phyloP scores from a whole-genome alignment of 2,113 vertebrate species.

The Etheostoma cragini region DNA sequence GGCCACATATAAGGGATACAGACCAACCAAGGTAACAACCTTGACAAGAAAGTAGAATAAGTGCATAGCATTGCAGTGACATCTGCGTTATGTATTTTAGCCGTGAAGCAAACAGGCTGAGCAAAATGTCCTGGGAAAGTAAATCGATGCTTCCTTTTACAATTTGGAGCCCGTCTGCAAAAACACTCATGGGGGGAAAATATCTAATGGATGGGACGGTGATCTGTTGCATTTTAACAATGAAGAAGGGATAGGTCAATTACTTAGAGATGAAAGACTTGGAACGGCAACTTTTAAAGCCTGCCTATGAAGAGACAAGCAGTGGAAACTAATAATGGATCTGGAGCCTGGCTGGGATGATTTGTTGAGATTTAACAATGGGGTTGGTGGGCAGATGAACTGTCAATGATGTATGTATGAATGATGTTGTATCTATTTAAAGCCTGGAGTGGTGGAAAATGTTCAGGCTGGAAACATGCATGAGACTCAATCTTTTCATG shows the following conservation, averaged over 20 bases:
- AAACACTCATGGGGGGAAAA: slow-evolving; percentile 44
- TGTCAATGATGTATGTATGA: too few relatives aligned
- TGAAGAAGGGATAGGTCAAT: slow-evolving; percentile 44
- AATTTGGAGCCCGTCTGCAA: slow-evolving; percentile 56
- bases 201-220: slow-evolving; percentile 44
- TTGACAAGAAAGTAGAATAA: slow-evolving; percentile 30
- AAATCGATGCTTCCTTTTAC: slow-evolving; percentile 40
- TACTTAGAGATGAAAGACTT: slow-evolving; percentile 66
- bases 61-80: slow-evolving; percentile 20
- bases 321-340: slow-evolving; percentile 71
- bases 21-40: slow-evolving; percentile 11
- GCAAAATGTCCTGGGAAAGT: slow-evolving; percentile 30
- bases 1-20: neutral
- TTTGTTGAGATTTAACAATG: slow-evolving; percentile 76
- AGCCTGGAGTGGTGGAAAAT: slow-evolving; percentile 69
- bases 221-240: slow-evolving; percentile 69
- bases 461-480: slow-evolving; percentile 72
- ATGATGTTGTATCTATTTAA: slow-evolving; percentile 81
- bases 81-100: slow-evolving; percentile 34
- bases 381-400: slow-evolving; percentile 76
- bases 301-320: slow-evolving; percentile 62
- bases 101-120: slow-evolving; percentile 34
- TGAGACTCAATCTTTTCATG: slow-evolving; percentile 66
- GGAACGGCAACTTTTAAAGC: slow-evolving; percentile 58
- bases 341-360: slow-evolving; percentile 57